Base-by-base conservation (phyloP, 2,797 vertebrate species). In the Meriones psammophilus region DNA sequence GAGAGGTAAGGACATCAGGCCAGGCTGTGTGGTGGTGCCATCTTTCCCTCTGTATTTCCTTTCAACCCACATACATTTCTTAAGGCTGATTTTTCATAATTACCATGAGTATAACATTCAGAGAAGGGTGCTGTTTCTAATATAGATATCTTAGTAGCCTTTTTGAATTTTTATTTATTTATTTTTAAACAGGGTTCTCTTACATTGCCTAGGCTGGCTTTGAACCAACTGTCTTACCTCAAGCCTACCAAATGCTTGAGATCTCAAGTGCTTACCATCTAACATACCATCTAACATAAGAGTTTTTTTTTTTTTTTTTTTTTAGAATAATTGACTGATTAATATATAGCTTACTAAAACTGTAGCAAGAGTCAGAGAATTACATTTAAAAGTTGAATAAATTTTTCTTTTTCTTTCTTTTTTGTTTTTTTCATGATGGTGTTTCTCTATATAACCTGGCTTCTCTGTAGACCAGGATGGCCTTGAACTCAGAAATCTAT, bases 151-250 rank as follows among this genome's bases (percentile, higher is more conserved):
- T 94, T 68, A 89, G 54, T 58, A 77, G 12, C 26, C 17, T 17
- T 94, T 94, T 50, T 50, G 85, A 92, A 88, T 94, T 89, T 39
- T 58, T 94, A 50, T 10, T 50, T 50, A 50, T 81, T 33, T 54
- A 42, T 42, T 54, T 90, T 81, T 87, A 54, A 78, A 28, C 15
- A 33, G 28, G 30, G 12, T 26, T 42, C 74, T 46, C 22, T 46
- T 76, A 42, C 24, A 28, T 26, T 46, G 42, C 36, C 76, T 3
- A 78, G 46, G 7, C 50, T 78, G 77, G 15, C 77, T 14, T 79
- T 56, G 30, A 56, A 56, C 15, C 33, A 20, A 79, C 54, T 56
- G 6, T 33, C 77, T 46, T 77, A 30, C 42, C 14, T 33, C 10
- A 60, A 62, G n/a, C n/a, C 18, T n/a, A 58, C 58, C 26, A 24